These are phyloP conservation scores for Papilio gigon DNA, from an alignment of 2,888 invertebrate genomes.

Conservation along the genomic window DNA sequence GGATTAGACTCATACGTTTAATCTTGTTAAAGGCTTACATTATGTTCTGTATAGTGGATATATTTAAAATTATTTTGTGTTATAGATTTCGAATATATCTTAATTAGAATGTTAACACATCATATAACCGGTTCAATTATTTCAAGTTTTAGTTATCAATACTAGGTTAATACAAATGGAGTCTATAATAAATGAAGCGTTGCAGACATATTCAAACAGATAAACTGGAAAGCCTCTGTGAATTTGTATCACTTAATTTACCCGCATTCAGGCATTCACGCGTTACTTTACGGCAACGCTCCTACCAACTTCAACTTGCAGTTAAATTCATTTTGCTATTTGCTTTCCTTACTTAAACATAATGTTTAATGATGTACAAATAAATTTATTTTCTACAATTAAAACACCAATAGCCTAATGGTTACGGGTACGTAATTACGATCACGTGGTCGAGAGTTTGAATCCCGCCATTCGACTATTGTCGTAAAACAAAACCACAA, in stretches of 20 bases:
- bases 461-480: too few species aligned
- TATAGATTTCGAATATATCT: too few species aligned
- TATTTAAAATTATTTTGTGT: too few species aligned
- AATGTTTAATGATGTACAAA: neutral
- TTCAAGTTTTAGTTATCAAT: neutral
- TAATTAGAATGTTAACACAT: neutral
- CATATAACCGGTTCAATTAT: neutral
- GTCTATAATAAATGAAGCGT: conserved; percentile 33
- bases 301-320: conserved; percentile 24
- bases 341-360: conserved; percentile 28
- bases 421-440: too few species aligned
- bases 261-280: conserved; percentile 39
- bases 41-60: too few species aligned
- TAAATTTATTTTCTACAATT: neutral
- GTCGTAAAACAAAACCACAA: too few species aligned
- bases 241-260: conserved; percentile 39
- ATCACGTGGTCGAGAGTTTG: too few species aligned
- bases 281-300: conserved; percentile 20
- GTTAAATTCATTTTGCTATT: conserved; percentile 33
- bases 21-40: too few species aligned
- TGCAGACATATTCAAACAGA: conserved; percentile 36
- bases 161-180: conserved; percentile 6
- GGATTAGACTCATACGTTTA: too few species aligned
- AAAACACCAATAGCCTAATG: too few species aligned
- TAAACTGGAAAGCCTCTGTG: conserved; percentile 31